Percentiles rank a stretch among this genome's conserved stretches.
These are phyloP conservation scores for Diorhabda elongata DNA, from an alignment of 1,140 invertebrate genomes.

Conservation along the genomic window DNA sequence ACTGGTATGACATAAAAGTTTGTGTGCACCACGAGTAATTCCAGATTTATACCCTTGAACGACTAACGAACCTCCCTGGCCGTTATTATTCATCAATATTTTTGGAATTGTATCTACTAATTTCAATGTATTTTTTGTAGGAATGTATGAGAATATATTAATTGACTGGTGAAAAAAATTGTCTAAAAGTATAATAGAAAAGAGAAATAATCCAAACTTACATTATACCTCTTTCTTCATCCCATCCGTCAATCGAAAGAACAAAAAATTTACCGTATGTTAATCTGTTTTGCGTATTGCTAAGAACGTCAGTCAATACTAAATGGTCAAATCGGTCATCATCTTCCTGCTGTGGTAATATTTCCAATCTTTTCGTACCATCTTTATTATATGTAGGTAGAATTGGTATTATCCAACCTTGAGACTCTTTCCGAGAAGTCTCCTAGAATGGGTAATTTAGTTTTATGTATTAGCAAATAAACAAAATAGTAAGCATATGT, in stretches of 20 bases:
- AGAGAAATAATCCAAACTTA: constrained; percentile 46
- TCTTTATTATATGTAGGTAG: constrained; percentile 58
- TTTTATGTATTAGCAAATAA: too few relatives aligned
- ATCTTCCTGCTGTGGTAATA: constrained; percentile 60
- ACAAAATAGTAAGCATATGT: too few relatives aligned
- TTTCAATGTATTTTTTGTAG: not conserved
- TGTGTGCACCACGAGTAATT: too few relatives aligned
- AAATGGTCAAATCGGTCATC: constrained; percentile 63
- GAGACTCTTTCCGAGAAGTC: constrained; percentile 43
- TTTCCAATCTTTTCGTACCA: constrained; percentile 41
- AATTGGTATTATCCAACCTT: constrained; percentile 66
- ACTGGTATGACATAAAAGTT: too few relatives aligned
- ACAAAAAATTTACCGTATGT: constrained; percentile 74
- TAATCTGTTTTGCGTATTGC: constrained; percentile 48
- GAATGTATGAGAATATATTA: too few relatives aligned
- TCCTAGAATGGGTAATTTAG: constrained; percentile 17
- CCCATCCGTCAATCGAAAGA: constrained; percentile 73
- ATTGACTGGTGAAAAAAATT: too few relatives aligned
- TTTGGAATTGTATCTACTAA: not conserved
- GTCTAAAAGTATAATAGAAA: too few relatives aligned
- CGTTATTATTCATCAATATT: too few relatives aligned
- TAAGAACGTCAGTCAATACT: constrained; percentile 50
- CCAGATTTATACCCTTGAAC: too few relatives aligned
- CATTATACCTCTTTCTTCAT: constrained; percentile 61
- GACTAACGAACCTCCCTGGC: too few relatives aligned